Base-by-base conservation (phyloP, 1,140 invertebrate species). In the Drosophila parvula region DNA sequence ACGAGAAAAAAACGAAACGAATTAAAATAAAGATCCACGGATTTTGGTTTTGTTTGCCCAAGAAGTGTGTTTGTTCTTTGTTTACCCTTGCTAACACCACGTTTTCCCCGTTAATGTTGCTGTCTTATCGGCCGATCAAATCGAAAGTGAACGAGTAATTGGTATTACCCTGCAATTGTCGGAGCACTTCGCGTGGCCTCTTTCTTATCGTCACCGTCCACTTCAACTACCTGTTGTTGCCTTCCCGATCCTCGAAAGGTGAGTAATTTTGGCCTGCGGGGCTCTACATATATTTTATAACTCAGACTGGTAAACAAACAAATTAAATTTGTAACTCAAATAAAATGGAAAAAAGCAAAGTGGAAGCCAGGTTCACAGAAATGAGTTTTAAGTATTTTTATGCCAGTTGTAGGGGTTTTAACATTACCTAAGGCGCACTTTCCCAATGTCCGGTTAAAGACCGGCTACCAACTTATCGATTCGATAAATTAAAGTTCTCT, bases 111-210 rank as follows among this genome's bases (percentile, higher is more conserved):
- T 44, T 32, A 47, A 68, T 48, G 51, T 51, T 38, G 32, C 62
- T 58, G 51, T 45, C 55, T 80, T 85, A 85, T 84, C 81, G 62
- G 32, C 44, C 58, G 34, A 61, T 56, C 65, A 53, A 83, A 84
- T 80, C 70, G 81, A 84, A 84, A 84, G 81, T 84, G 81, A 78
- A 77, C 81, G 38, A 80, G 43, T 78, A 85, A 85, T 74, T 68
- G 50, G 58, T 53, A 74, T 67, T 32, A 30, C 34, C 69, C 78
- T 67, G 56, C 79, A 16, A 74, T 55, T 61, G 43, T n/a, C 65
- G 50, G 38, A 71, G 69, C 36, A 48, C 59, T 57, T 41, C 56
- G 45, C 61, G 51, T 65, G 70, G 41, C 70, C 70, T 36, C 41
- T 45, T 62, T 50, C 70, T 64, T 76, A 77, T 77, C 62, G 55